A percentile compares a stretch with the other conserved stretches of the same genome.
phyloP scores from a whole-genome alignment of 2,113 vertebrate species.

The Gallinago media region DNA sequence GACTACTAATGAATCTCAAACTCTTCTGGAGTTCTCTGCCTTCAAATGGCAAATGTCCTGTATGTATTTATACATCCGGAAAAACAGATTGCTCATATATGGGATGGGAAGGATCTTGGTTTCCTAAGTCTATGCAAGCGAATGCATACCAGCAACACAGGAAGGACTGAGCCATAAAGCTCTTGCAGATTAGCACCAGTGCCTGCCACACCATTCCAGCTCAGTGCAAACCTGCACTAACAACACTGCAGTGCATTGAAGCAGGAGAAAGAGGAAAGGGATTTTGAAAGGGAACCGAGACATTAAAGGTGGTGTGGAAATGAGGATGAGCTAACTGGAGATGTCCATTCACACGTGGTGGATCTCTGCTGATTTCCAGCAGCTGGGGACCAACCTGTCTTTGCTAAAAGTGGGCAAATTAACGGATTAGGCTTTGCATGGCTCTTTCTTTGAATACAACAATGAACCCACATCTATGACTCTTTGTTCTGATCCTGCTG shows the following conservation, averaged over 20 bases:
- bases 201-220: neutral
- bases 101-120: neutral
- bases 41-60: neutral
- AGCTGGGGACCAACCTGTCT: neutral
- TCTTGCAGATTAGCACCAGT: rapidly evolving
- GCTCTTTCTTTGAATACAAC: neutral
- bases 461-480: neutral
- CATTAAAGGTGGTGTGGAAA: neutral
- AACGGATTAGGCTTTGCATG: neutral
- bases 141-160: neutral
- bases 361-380: neutral
- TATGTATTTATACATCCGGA: neutral
- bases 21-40: neutral
- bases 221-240: neutral
- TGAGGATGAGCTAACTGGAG: neutral
- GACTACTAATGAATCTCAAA: neutral
- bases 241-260: neutral
- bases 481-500: neutral
- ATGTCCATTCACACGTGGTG: neutral
- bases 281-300: neutral
- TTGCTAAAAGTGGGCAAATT: neutral
- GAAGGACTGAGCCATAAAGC: neutral
- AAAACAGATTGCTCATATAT: neutral
- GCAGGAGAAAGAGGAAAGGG: neutral
- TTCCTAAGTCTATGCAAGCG: neutral